Evolutionary conservation across 2,113 vertebrate genomes (phyloP).

Genomic region (Scomber scombrus): DNA sequence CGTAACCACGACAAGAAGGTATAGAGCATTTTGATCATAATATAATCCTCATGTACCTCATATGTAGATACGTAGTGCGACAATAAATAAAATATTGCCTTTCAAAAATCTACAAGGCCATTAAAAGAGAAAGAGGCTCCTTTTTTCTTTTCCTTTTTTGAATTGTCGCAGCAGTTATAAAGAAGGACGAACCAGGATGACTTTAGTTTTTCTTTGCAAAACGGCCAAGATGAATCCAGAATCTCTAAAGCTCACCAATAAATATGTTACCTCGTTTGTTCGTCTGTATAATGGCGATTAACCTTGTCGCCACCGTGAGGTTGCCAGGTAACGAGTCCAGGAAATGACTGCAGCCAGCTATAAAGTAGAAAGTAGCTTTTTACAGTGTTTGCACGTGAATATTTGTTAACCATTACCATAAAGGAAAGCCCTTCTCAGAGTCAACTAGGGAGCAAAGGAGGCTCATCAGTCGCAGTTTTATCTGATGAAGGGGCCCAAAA

Average conservation of each 20-base stretch:
- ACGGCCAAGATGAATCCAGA: too few species aligned
- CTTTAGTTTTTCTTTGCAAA: slow-evolving; percentile 14
- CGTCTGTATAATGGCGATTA: too few species aligned
- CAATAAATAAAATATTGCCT: not conserved
- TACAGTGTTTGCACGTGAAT: not conserved
- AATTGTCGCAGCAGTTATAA: not conserved
- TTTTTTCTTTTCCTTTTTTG: not conserved
- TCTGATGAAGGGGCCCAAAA: slow-evolving; percentile 66
- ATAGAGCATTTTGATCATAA: slow-evolving; percentile 28
- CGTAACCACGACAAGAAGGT: slow-evolving; percentile 62
- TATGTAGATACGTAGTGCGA: slow-evolving; percentile 9
- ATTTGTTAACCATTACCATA: not conserved
- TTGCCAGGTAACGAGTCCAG: not conserved
- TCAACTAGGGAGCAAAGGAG: slow-evolving; percentile 17
- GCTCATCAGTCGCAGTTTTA: slow-evolving; percentile 55
- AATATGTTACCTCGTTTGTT: not conserved
- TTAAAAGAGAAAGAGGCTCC: not conserved
- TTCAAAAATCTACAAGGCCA: slow-evolving; percentile 6
- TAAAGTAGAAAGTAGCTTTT: not conserved
- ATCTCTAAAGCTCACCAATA: not conserved
- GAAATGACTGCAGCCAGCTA: too few species aligned
- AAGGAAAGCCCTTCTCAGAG: slow-evolving; percentile 11
- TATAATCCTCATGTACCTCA: slow-evolving; percentile 39
- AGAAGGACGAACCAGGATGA: not conserved
- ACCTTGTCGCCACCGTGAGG: not conserved